A percentile compares a stretch with the other conserved stretches of the same genome.
These are phyloP conservation scores for Neosalanx taihuensis DNA, from an alignment of 2,797 vertebrate species.

Conservation along the genomic window DNA sequence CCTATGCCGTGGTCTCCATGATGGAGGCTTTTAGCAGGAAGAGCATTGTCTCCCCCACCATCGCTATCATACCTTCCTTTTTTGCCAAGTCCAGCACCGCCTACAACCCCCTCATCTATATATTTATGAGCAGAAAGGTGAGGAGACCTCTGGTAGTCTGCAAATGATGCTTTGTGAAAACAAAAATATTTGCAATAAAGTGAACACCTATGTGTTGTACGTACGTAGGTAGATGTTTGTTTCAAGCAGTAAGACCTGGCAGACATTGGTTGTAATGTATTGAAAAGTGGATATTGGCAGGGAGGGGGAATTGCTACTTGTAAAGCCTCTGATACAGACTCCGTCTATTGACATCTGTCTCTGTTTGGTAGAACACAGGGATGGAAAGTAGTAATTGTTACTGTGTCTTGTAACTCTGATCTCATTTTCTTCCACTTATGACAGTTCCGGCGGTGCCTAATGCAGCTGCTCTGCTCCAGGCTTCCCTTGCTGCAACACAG, in stretches of 20 bases:
- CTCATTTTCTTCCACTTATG: slow-evolving; percentile 22
- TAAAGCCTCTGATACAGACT: background rate
- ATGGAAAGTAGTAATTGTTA: background rate
- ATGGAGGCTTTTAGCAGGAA: slow-evolving; percentile 82
- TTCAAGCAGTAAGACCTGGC: background rate
- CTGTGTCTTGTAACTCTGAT: background rate
- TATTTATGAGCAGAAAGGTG: slow-evolving; percentile 94
- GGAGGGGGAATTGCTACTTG: slow-evolving; percentile 17
- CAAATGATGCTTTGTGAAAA: slow-evolving; percentile 7
- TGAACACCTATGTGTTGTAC: background rate
- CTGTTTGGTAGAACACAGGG: slow-evolving; percentile 23
- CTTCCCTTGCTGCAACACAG: slow-evolving; percentile 75
- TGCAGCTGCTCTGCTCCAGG: slow-evolving; percentile 82
- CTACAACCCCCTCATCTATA: slow-evolving; percentile 90
- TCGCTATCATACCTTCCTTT: slow-evolving; percentile 85
- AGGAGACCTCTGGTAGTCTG: slow-evolving; percentile 12
- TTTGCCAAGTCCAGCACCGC: slow-evolving; percentile 89
- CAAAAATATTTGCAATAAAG: too few species aligned
- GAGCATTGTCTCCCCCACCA: slow-evolving; percentile 79
- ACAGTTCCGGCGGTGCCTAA: slow-evolving; percentile 86
- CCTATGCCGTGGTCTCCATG: slow-evolving; percentile 85
- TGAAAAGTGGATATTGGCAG: slow-evolving; percentile 9
- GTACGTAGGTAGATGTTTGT: background rate
- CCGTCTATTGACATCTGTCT: slow-evolving; percentile 12
- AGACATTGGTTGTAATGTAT: background rate